phyloP scores from a whole-genome alignment of 2,797 vertebrate genomes.

The Crypturellus tataupa region DNA sequence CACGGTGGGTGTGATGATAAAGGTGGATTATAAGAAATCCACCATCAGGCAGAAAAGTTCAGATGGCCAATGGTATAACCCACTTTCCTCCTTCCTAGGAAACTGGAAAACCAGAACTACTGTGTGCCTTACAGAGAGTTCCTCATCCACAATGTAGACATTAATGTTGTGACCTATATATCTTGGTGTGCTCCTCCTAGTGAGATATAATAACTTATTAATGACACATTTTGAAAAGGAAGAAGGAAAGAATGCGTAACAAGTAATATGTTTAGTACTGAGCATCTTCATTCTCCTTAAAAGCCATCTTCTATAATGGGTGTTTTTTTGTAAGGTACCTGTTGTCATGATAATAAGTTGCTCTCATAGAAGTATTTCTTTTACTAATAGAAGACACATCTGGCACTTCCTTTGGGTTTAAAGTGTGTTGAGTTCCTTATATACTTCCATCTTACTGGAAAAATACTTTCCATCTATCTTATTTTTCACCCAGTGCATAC shows the following conservation, averaged over 20 bases:
- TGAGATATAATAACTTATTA: not conserved
- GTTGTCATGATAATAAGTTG: not conserved
- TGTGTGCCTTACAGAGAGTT: not conserved
- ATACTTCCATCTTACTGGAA: not conserved
- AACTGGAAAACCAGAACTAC: not conserved
- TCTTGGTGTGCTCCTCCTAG: not conserved
- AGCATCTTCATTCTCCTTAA: not conserved
- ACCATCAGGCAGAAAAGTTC: rapidly evolving
- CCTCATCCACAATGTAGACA: rapidly evolving
- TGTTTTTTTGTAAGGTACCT: not conserved
- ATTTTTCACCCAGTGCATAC: not conserved
- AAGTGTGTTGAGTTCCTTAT: not conserved
- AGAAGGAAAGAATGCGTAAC: not conserved
- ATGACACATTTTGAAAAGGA: not conserved
- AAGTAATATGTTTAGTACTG: not conserved
- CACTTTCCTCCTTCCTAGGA: not conserved
- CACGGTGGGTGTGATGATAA: not conserved
- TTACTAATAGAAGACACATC: not conserved
- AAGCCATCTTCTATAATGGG: not conserved
- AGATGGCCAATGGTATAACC: not conserved
- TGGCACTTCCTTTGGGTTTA: not conserved
- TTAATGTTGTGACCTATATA: not conserved
- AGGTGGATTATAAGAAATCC: not conserved
- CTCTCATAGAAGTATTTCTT: not conserved
- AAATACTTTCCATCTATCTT: not conserved